Evolutionary conservation across 1,140 invertebrate genomes (phyloP), one percentile per base, ranked within the genome.

Genomic region (Drosophila quadrilineata): DNA sequence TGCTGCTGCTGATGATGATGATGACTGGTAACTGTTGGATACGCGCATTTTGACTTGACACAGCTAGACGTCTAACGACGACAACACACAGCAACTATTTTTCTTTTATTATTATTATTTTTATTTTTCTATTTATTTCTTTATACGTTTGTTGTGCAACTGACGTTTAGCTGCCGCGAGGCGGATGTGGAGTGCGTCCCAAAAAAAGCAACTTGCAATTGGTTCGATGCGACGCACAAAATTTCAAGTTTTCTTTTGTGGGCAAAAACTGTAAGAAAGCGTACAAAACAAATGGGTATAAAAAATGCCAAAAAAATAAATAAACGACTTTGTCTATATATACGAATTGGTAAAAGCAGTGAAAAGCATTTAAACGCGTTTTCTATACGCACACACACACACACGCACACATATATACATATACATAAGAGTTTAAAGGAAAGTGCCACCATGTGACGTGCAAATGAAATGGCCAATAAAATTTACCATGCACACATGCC

Each of bases 201-300:
- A 62, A 79, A n/a, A n/a, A n/a, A n/a, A n/a, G n/a, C n/a, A n/a
- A 74, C 75, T 82, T 80, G 76, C 71, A 80, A 70, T 77, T 59
- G 56, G 36, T 64, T 65, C 77, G 64, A 64, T 58, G 54, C 54
- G 36, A 50, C 54, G 54, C 45, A 67, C 64, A 41, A 74, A 73
- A 75, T 82, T 80, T 82, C 77, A 77, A 84, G 79, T 84, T 84
- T 77, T 84, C 75, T 79, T 79, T 79, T 69, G 36, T 66, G 8
- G 16, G 31, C 52, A 72, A n/a, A n/a, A n/a, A 69, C 77, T 82
- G 77, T 63, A 84, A 84, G 69, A 82, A 82, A 80, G 76, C 68
- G 68, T n/a, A n/a, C n/a, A n/a, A n/a, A n/a, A n/a, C n/a, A n/a
- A n/a, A n/a, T n/a, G n/a, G n/a, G n/a, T n/a, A 72, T 64, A 58